Percentiles rank a stretch among this genome's conserved stretches.
These are phyloP conservation scores for Carcinoscorpius rotundicauda DNA, from an alignment of 1,140 invertebrate genomes.

Conservation along the genomic window DNA sequence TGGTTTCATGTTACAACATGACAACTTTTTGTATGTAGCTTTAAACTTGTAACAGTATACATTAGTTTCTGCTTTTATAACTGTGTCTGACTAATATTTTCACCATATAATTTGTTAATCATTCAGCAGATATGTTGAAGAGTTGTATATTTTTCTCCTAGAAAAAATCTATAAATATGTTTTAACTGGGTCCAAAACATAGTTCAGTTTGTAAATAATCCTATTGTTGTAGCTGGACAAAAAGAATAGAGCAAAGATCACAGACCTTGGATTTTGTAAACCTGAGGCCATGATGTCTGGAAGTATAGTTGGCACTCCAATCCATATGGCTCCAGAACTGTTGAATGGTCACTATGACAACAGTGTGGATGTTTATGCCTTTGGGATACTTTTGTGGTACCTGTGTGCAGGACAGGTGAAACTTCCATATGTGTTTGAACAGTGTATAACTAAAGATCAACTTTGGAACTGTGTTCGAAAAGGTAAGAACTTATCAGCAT, in stretches of 20 bases:
- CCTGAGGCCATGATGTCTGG: constrained; percentile 81
- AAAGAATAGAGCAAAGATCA: constrained; percentile 61
- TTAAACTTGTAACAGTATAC: too few species aligned
- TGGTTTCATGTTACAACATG: too few species aligned
- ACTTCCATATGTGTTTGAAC: constrained; percentile 66
- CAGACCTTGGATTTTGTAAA: constrained; percentile 83
- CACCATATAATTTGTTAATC: too few species aligned
- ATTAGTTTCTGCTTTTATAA: too few species aligned
- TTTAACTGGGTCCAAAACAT: too few species aligned
- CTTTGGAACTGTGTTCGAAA: constrained; percentile 69
- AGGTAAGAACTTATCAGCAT: constrained; percentile 41
- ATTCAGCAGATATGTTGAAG: too few species aligned
- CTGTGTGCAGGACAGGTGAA: constrained; percentile 68
- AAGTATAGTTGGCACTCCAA: constrained; percentile 71
- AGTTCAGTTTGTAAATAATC: not conserved
- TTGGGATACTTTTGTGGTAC: constrained; percentile 85
- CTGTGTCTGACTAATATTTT: too few species aligned
- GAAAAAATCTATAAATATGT: not conserved
- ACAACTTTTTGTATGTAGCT: too few species aligned
- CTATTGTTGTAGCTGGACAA: constrained; percentile 43
- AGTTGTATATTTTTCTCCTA: too few species aligned
- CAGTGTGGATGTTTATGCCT: constrained; percentile 82
- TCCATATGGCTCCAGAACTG: constrained; percentile 86
- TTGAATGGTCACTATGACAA: constrained; percentile 67
- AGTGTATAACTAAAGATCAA: constrained; percentile 77